Evolutionary conservation across 1,140 invertebrate genomes (phyloP), one percentile per base, ranked within the genome.

Genomic region (Theocolax elegans): DNA sequence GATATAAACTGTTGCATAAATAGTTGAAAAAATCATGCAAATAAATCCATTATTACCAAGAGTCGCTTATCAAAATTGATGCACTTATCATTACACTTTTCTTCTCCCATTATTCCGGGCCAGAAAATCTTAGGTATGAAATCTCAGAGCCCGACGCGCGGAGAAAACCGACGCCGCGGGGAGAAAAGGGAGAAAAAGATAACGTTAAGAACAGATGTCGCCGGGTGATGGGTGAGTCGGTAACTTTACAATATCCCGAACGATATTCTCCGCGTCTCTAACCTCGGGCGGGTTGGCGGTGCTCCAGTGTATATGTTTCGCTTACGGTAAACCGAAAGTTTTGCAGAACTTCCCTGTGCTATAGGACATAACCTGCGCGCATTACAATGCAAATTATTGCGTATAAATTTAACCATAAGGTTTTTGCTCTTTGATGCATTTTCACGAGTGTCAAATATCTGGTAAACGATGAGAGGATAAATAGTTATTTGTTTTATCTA

Each of bases 171-270:
- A n/a, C n/a, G n/a, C n/a, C 4, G 31, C 31, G 10, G 31, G 31
- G 4, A 35, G 10, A 35, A 35, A 35, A 35, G 10, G 31, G 4
- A 35, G 63, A 64, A 72, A 63, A 74, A 81, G 80, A 83, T 82
- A 81, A 83, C 80, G 77, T 79, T 80, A 53, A 75, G 72, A 82
- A 72, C 82, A 83, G 80, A 83, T 83, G 80, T 81, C 80, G 79
- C 73, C 69, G 74, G 75, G 60, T 49, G 72, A 62, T 62, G 76
- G 29, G 44, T 46, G 31, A 49, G 67, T 31, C 63, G 73, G 58
- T 53, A 74, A 78, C 74, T 76, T 76, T 73, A 75, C 75, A 79
- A 76, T 78, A 74, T 48, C 51, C 63, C 44, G 8, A 27, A 13
- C 44, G 42, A 38, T 74, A 74, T 48, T 44, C 69, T n/a, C 58